phyloP scores from a whole-genome alignment of 2,113 vertebrate genomes.

The Corythaeola cristata region DNA sequence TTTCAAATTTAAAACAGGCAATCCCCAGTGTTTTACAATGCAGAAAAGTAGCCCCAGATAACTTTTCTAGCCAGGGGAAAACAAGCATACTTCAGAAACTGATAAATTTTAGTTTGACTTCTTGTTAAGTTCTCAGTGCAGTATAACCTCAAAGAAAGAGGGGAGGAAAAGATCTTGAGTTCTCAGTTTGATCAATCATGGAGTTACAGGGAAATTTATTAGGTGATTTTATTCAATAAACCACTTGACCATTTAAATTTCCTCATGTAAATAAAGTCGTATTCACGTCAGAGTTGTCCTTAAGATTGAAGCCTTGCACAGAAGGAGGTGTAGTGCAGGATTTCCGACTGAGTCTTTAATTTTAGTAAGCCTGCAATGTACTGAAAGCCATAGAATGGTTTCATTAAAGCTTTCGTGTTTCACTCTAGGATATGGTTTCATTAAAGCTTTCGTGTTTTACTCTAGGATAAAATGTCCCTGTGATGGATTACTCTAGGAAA shows the following conservation, averaged over 20 bases:
- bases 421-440: slow-evolving; percentile 6
- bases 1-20: slow-evolving; percentile 49
- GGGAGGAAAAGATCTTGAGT: not conserved
- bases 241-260: not conserved
- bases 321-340: not conserved
- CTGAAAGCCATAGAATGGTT: slow-evolving; percentile 4
- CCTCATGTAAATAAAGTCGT: not conserved
- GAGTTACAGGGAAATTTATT: not conserved
- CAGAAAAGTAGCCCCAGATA: slow-evolving; percentile 10
- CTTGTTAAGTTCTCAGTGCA: not conserved
- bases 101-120: not conserved
- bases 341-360: not conserved
- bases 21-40: slow-evolving; percentile 9
- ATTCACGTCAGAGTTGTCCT: not conserved
- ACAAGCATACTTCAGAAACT: not conserved
- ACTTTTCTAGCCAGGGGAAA: not conserved
- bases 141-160: not conserved
- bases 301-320: not conserved
- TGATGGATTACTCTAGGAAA: slow-evolving; percentile 44
- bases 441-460: slow-evolving; percentile 32
- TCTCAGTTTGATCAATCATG: not conserved
- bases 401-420: slow-evolving; percentile 27
- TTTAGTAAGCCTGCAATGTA: not conserved
- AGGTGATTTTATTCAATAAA: not conserved
- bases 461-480: slow-evolving; percentile 41